Conservation (phyloP, 1,140 invertebrate species). For the Bombyx mandarina region DNA sequence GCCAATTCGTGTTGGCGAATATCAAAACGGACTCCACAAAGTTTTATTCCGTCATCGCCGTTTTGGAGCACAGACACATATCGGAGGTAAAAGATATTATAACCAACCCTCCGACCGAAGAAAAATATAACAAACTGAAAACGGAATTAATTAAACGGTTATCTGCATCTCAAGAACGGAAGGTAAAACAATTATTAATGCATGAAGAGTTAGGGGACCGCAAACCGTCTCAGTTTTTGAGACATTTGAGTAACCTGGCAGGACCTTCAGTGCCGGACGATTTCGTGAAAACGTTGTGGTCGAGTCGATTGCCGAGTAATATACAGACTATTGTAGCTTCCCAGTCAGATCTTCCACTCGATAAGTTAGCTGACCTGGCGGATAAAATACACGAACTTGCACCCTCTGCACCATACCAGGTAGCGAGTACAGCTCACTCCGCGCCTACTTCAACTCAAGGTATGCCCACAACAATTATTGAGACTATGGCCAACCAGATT, state of each 20-base stretch:
- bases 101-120: too few species aligned
- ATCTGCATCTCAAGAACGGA: too few species aligned
- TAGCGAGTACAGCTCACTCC: not conserved
- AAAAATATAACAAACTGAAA: too few species aligned
- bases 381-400: slow-evolving; percentile 1
- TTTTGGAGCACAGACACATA: too few species aligned
- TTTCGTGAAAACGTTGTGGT: not conserved
- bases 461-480: not conserved
- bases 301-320: not conserved
- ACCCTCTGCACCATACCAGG: not conserved
- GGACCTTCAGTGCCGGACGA: not conserved
- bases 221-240: not conserved
- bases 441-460: too few species aligned
- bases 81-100: too few species aligned
- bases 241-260: not conserved
- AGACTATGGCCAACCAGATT: not conserved
- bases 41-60: too few species aligned
- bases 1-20: too few species aligned
- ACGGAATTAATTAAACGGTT: too few species aligned
- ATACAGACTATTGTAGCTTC: not conserved
- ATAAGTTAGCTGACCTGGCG: not conserved
- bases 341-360: not conserved
- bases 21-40: too few species aligned
- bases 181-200: too few species aligned
- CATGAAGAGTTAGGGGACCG: too few species aligned